Evolutionary conservation across 2,113 vertebrate genomes (phyloP).

Genomic region (Daubentonia madagascariensis): DNA sequence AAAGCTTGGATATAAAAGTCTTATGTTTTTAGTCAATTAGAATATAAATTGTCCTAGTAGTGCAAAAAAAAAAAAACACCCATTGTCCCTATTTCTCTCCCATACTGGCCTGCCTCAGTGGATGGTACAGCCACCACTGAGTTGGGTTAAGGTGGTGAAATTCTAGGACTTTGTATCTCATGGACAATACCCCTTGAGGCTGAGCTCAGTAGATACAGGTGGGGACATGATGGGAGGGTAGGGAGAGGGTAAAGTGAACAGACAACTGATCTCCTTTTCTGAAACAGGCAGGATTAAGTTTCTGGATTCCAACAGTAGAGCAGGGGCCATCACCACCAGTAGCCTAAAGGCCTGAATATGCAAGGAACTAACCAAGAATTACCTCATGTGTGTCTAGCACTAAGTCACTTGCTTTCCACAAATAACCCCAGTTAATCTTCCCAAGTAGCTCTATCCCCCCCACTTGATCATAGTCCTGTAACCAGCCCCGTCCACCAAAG

Average conservation of each 20-base stretch:
- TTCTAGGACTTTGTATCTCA: neutral
- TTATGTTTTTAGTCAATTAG: neutral
- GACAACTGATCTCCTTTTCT: neutral
- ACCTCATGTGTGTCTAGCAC: neutral
- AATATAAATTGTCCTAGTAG: neutral
- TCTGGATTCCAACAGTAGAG: neutral
- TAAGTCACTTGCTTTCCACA: neutral
- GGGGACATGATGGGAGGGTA: neutral
- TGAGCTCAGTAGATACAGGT: neutral
- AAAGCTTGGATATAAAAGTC: neutral
- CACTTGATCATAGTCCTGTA: neutral
- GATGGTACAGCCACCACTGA: neutral
- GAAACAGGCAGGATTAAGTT: neutral
- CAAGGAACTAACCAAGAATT: neutral
- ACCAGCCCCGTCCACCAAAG: neutral
- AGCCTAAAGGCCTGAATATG: neutral
- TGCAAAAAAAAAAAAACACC: neutral
- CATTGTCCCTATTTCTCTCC: neutral
- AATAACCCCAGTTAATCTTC: neutral
- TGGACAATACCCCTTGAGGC: neutral
- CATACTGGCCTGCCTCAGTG: neutral
- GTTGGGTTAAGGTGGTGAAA: neutral
- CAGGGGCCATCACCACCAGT: neutral
- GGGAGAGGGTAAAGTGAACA: neutral
- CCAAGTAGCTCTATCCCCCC: neutral